These are phyloP conservation scores for Xestia rhomboidea DNA, from an alignment of 2,888 invertebrate genomes.

Conservation along the genomic window DNA sequence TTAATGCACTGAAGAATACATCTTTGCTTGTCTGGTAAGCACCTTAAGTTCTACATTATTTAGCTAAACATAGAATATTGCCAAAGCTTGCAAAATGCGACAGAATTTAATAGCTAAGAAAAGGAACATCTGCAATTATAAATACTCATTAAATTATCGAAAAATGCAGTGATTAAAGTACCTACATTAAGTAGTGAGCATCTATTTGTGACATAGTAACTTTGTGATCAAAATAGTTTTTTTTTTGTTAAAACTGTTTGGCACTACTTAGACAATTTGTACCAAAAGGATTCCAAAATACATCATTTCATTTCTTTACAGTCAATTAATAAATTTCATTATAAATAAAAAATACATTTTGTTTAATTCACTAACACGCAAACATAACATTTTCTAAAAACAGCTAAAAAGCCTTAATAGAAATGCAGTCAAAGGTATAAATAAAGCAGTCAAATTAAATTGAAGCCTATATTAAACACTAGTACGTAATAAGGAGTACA, in stretches of 20 bases:
- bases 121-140: conserved; percentile 44
- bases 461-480: conserved; percentile 53
- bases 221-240: conserved; percentile 31
- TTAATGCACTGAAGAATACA: neutral
- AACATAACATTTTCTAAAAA: conserved; percentile 54
- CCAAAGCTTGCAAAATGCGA: conserved; percentile 44
- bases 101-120: conserved; percentile 27
- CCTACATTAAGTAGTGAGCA: conserved; percentile 11
- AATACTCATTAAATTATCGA: conserved; percentile 9
- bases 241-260: conserved; percentile 39
- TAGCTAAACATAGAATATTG: conserved; percentile 16
- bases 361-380: conserved; percentile 31
- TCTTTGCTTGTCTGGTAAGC: neutral
- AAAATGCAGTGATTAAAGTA: conserved; percentile 17
- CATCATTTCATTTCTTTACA: conserved; percentile 32
- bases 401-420: conserved; percentile 60
- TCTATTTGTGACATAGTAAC: conserved; percentile 56
- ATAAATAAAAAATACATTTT: conserved; percentile 33
- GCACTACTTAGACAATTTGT: conserved; percentile 57
- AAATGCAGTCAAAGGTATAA: conserved; percentile 72
- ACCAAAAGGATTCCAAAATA: conserved; percentile 53
- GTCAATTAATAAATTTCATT: conserved; percentile 43
- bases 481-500: conserved; percentile 43
- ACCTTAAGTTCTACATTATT: conserved; percentile 20
- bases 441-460: conserved; percentile 72